Evolutionary conservation across 2,888 invertebrate species (phyloP), one percentile per base, ranked within the genome.

Genomic region (Marronus borbonicus): DNA sequence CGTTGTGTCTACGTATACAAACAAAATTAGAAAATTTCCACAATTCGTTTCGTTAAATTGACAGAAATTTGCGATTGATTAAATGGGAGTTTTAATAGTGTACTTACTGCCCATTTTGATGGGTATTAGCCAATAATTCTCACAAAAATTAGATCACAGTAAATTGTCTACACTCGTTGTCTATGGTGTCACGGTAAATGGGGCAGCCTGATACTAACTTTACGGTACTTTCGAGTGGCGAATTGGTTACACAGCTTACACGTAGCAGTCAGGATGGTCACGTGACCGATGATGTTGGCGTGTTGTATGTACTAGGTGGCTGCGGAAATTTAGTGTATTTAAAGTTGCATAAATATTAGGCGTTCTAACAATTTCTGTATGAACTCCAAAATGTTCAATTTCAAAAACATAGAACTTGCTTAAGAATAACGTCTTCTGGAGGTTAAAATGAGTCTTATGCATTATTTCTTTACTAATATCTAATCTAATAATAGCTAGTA

Each of bases 231-330:
- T 85, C 78, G 79, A 76, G 80, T 84, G 83, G 84, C 84, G 84
- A 85, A 87, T 88, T 86, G 85, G 86, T 84, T 85, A 86, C 87
- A 86, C 86, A 87, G 85, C 87, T 85, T 86, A 89, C 89, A 89
- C 88, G 89, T 89, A 88, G 88, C 86, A 87, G 78, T 81, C 81
- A 83, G 83, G 79, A 79, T 80, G 83, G 91, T 92, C 93, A 93
- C 92, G 92, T 93, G 93, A 93, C 92, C 91, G 91, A 91, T 92
- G 93, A 92, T 92, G 92, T 92, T 92, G 92, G 92, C 87, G 79
- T 68, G 44, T 72, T 7, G 52, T 52, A 17, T 72, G 39, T 39
- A 24, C 14, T 44, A 20, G 49, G 60, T 49, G 60, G 60, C 60
- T 36, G n/a, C 12, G 44, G 24, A 17, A 36, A 58, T 10, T 3